Conservation (phyloP, 2,797 vertebrate species). For the Monodelphis domestica region DNA sequence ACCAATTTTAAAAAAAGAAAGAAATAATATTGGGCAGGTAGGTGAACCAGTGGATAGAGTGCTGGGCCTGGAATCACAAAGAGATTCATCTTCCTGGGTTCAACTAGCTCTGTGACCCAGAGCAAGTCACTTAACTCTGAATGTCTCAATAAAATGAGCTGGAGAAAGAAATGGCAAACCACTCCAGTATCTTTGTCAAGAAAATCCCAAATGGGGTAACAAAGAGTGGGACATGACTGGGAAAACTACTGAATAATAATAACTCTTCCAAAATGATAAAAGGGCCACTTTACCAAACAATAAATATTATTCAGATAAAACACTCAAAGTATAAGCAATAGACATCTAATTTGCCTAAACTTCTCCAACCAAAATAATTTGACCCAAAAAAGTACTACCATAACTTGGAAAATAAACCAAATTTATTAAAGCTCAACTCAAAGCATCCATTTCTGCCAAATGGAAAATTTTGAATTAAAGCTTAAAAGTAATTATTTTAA, state of each 20-base stretch:
- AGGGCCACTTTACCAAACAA: background rate
- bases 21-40: too few species aligned
- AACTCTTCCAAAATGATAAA: background rate
- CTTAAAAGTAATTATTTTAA: conserved; percentile 67
- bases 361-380: conserved; percentile 39
- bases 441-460: too few species aligned
- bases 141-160: background rate
- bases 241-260: background rate
- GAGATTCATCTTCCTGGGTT: background rate
- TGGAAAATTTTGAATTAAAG: conserved; percentile 55
- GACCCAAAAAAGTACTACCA: background rate
- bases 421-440: conserved; percentile 43
- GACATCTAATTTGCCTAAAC: background rate
- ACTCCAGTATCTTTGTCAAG: background rate
- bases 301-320: background rate
- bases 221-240: background rate
- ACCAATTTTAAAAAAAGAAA: too few species aligned
- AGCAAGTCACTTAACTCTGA: background rate
- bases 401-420: conserved; percentile 52
- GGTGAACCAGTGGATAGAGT: background rate
- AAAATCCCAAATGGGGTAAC: background rate
- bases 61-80: background rate
- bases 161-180: background rate
- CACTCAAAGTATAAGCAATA: background rate
- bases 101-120: background rate